Evolutionary conservation across 2,113 vertebrate species (phyloP).

Genomic region (Carassius auratus): DNA sequence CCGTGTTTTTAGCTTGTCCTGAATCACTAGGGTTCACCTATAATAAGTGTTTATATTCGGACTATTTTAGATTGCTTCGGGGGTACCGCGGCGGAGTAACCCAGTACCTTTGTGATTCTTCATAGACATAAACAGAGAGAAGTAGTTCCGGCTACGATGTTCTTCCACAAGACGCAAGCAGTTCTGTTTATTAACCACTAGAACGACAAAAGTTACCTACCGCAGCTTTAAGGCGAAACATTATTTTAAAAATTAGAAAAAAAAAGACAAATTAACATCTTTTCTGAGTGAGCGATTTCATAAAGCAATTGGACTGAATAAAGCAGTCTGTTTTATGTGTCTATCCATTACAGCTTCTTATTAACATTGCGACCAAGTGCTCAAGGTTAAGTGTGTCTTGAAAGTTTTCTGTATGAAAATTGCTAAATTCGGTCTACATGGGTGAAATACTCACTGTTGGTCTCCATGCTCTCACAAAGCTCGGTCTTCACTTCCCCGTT

Average conservation of each 20-base stretch:
- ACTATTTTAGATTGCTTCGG: too few relatives aligned
- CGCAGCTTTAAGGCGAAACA: background rate
- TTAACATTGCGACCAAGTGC: background rate
- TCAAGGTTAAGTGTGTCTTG: too few relatives aligned
- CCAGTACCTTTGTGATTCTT: too few relatives aligned
- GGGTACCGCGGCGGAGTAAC: too few relatives aligned
- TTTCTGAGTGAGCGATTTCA: background rate
- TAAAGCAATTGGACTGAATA: background rate
- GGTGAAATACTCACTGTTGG: conserved; percentile 91
- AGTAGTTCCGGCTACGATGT: too few relatives aligned
- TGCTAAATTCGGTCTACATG: conserved; percentile 29
- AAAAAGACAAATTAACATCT: background rate
- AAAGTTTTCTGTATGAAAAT: background rate
- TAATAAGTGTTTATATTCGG: too few relatives aligned
- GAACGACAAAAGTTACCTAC: too few relatives aligned
- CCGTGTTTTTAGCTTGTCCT: too few relatives aligned
- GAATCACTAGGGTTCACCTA: too few relatives aligned
- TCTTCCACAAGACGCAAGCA: too few relatives aligned
- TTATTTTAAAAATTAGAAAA: background rate
- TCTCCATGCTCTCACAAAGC: conserved; percentile 99
- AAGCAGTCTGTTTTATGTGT: background rate
- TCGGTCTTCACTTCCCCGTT: conserved; percentile 98
- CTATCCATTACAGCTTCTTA: background rate
- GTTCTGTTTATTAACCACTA: too few relatives aligned
- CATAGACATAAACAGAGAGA: too few relatives aligned